Conservation (phyloP, 2,888 invertebrate species). For the Orchesellides sinensis region DNA sequence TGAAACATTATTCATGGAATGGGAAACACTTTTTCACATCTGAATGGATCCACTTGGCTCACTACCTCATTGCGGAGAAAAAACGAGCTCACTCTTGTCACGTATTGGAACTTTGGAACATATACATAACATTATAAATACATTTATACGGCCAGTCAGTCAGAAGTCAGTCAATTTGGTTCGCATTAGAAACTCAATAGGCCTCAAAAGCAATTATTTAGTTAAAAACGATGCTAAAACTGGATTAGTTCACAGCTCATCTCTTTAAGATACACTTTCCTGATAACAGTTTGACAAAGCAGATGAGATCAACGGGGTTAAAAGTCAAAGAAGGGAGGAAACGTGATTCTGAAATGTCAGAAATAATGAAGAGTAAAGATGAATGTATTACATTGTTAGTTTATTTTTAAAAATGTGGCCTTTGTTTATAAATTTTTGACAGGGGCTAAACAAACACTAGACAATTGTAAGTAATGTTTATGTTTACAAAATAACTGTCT, state of each 20-base stretch:
- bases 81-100: neutral
- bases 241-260: neutral
- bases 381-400: too few relatives aligned
- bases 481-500: too few relatives aligned
- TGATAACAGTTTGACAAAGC: conserved; percentile 29
- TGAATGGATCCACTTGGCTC: conserved; percentile 41
- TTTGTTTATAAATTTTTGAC: too few relatives aligned
- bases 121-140: too few relatives aligned
- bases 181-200: conserved; percentile 1
- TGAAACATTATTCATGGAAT: conserved; percentile 30
- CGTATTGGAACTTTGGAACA: too few relatives aligned
- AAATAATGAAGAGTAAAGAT: conserved; percentile 40
- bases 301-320: conserved; percentile 14
- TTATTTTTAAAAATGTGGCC: too few relatives aligned
- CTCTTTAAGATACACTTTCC: conserved; percentile 12
- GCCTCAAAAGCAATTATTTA: neutral
- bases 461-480: too few relatives aligned
- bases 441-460: too few relatives aligned
- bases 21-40: conserved; percentile 28
- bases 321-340: conserved; percentile 4
- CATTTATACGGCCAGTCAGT: conserved; percentile 32
- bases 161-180: conserved; percentile 31
- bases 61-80: neutral
- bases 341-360: conserved; percentile 23
- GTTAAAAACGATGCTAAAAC: neutral